Base-by-base conservation (phyloP, 2,113 vertebrate species). In the Labeo catla region DNA sequence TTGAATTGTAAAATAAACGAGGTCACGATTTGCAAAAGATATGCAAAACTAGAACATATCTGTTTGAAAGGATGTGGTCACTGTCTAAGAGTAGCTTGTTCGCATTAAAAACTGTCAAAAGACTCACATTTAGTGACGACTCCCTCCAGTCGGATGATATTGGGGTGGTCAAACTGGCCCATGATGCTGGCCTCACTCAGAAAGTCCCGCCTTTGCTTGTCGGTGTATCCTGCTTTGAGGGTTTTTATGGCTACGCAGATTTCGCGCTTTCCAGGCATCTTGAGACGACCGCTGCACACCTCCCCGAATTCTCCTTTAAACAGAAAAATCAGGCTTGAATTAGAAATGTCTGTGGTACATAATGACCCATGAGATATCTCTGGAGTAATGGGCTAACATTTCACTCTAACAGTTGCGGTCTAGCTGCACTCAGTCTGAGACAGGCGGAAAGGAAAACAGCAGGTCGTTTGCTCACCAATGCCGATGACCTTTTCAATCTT, bases 401-500 rank as follows among this genome's bases (percentile, higher is more conserved):
- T 72, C 50, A 39, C 34, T 43, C 7, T 23, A 54, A 73, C 81
- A 84, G 68, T 52, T 68, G 65, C 16, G 79, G 79, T 82, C 80
- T 11, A 52, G 79, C 43, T 34, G 49, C 12, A 49, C 15, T 81
- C 36, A 57, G 50, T 34, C 76, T 78, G 78, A 85, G 43, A 49
- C 59, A 43, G 65, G 10, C 94, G 96, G 65, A 89, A 87, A 54
- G 45, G 21, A 61, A 63, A 76, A 43, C 88, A 86, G 86, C 79
- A n/a, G 76, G 87, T 73, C 39, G 8, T 87, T 73, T 76, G 49
- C 97, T 96, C 93, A 99, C 98, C 98, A 89, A 99, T 98, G 94
- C 98, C 98, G 93, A 99, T 98, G 92, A 99, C 98, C 94, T 97
- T 98, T 95, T 99, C 98, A 61, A 99, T 99, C 94, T 99, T 98